Evolutionary conservation across 2,797 vertebrate genomes (phyloP), one percentile per base, ranked within the genome.

Genomic region (Tokudaia muenninki): DNA sequence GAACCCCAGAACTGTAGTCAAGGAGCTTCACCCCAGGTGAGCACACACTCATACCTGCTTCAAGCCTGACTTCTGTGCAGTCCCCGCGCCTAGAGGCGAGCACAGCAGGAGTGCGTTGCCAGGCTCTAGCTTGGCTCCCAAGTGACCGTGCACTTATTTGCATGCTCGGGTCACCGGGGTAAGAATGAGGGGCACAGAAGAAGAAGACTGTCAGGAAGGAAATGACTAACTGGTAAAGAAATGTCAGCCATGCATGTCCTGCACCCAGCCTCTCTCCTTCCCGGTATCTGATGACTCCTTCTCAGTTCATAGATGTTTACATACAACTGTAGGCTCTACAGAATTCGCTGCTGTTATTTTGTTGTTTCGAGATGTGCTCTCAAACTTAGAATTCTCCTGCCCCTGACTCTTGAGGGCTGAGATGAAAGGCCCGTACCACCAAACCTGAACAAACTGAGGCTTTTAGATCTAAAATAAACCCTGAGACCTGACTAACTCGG

Each of bases 191-290:
- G 79, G 57, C 74, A 41, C 65, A 7, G 74, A 83, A 9, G 6
- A n/a, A 61, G 44, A 63, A 84, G 57, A 75, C 52, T n/a, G 52
- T 57, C 84, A 37, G 92, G 96, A 94, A 97, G 92, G 96, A 96
- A 94, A 37, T 89, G 86, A 93, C 95, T 82, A 50, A 86, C 26
- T 11, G 5, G 34, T 12, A 8, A 67, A 81, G 96, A 93, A 24
- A 47, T 34, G 37, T 59, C 59, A 90, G 61, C 84, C 67, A 12
- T 84, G 41, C 10, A 11, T 16, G 47, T 57, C 59, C 78, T 44
- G 4, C 59, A 14, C 50, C n/a, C 44, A 5, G 61, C 4, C 0
- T 19, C 84, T 1, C 55, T 63, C 13, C 17, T 21, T 12, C 77
- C 63, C 4, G 11, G 61, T 63, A 59, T 37, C 79, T n/a, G 10